Percentiles rank a stretch among this genome's conserved stretches.
Conservation (phyloP, 1,140 invertebrate genomes). For the Drosophila grimshawi region DNA sequence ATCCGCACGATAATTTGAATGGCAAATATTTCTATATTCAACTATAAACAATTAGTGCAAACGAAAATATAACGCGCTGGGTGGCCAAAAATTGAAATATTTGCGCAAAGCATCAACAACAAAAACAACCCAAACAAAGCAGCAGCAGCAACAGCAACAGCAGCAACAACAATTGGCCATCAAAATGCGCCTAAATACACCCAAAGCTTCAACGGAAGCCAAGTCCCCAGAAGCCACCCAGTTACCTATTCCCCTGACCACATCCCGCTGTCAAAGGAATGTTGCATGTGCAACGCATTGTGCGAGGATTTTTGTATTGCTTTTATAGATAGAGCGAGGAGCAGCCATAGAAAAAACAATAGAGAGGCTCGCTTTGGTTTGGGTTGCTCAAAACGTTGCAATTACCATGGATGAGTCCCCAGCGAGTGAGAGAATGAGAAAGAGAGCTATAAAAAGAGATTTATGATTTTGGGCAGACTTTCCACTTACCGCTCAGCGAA, state of each 20-base stretch:
- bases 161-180: conserved; percentile 20
- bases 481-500: conserved; percentile 85
- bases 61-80: conserved; percentile 58
- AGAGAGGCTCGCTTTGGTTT: not conserved
- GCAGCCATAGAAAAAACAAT: conserved; percentile 7
- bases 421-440: conserved; percentile 2
- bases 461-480: conserved; percentile 9
- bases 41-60: conserved; percentile 80
- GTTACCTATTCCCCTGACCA: not conserved
- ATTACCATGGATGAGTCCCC: conserved; percentile 67
- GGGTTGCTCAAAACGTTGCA: conserved; percentile 6
- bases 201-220: too few species aligned
- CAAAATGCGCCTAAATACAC: conserved; percentile 75
- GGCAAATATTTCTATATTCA: conserved; percentile 76
- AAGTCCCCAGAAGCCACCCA: conserved; percentile 10
- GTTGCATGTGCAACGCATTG: conserved; percentile 49
- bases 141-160: not conserved
- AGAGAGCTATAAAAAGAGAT: not conserved
- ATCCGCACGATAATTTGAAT: conserved; percentile 79
- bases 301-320: conserved; percentile 77
- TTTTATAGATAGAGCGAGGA: conserved; percentile 56
- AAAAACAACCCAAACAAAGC: conserved; percentile 6
- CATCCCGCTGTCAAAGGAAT: too few species aligned
- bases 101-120: conserved; percentile 53
- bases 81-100: conserved; percentile 52